Conservation (phyloP, 1,140 invertebrate genomes). For the Musca domestica region DNA sequence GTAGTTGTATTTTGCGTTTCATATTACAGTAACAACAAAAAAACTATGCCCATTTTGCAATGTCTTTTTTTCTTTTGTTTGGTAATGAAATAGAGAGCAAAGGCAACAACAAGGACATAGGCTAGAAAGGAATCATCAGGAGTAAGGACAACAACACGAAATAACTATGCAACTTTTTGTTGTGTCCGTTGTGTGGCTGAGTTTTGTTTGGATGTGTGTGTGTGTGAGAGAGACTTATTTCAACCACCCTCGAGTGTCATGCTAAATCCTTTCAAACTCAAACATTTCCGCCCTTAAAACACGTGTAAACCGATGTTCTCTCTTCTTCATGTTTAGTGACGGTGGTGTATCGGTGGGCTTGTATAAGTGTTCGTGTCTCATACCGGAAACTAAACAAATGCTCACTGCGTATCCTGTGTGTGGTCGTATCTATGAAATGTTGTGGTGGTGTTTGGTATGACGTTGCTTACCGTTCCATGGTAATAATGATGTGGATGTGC, state of each 20-base stretch:
- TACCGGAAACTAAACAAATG: slow-evolving; percentile 3
- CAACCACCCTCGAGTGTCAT: not conserved
- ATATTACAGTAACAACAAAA: too few relatives aligned
- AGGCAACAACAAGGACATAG: too few relatives aligned
- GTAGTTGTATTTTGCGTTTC: too few relatives aligned
- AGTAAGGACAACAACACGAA: too few relatives aligned
- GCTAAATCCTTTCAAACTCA: not conserved
- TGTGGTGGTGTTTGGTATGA: not conserved
- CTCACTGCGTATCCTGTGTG: slow-evolving; percentile 6
- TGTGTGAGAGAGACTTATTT: not conserved
- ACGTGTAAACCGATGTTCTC: not conserved
- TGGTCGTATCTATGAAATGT: not conserved
- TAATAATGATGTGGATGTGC: not conserved
- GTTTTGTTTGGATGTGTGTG: too few relatives aligned
- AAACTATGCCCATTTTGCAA: too few relatives aligned
- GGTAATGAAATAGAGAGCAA: too few relatives aligned
- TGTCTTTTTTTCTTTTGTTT: too few relatives aligned
- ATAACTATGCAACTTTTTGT: too few relatives aligned
- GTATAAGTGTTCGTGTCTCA: too few relatives aligned
- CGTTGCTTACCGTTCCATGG: not conserved
- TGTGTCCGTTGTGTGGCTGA: too few relatives aligned
- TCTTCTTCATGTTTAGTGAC: not conserved
- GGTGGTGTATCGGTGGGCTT: not conserved
- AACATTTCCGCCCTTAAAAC: slow-evolving; percentile 3
- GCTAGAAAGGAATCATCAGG: too few relatives aligned